phyloP scores from a whole-genome alignment of 2,888 invertebrate species.

The Sinohyriopsis cumingii region DNA sequence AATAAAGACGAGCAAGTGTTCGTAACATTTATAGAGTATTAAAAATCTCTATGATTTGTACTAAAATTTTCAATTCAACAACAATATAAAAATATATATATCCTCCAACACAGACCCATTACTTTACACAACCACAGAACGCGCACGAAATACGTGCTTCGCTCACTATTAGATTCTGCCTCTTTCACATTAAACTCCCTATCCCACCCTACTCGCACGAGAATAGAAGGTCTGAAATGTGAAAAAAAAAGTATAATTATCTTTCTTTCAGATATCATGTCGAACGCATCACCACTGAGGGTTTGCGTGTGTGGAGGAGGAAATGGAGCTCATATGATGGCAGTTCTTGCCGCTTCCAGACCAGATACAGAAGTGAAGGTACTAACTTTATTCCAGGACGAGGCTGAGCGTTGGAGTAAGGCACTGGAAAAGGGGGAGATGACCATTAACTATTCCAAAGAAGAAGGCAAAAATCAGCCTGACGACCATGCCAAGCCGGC shows the following conservation, averaged over 20 bases:
- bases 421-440: conserved; percentile 36
- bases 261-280: neutral
- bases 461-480: conserved; percentile 24
- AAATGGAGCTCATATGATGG: conserved; percentile 59
- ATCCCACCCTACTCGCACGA: too few species aligned
- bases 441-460: conserved; percentile 23
- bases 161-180: too few species aligned
- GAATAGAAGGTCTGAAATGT: too few species aligned
- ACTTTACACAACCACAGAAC: too few species aligned
- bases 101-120: too few species aligned
- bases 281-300: conserved; percentile 27
- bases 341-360: conserved; percentile 49
- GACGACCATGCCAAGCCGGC: conserved; percentile 28
- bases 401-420: conserved; percentile 51
- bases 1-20: too few species aligned
- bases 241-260: neutral
- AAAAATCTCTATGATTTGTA: too few species aligned
- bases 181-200: too few species aligned
- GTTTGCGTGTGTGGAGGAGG: conserved; percentile 59
- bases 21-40: too few species aligned
- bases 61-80: too few species aligned
- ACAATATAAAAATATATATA: too few species aligned
- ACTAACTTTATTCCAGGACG: conserved; percentile 51
- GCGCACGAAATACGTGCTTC: too few species aligned
- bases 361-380: conserved; percentile 49